These are phyloP conservation scores for Carollia perspicillata DNA, from an alignment of 2,113 vertebrate species.

Conservation along the genomic window DNA sequence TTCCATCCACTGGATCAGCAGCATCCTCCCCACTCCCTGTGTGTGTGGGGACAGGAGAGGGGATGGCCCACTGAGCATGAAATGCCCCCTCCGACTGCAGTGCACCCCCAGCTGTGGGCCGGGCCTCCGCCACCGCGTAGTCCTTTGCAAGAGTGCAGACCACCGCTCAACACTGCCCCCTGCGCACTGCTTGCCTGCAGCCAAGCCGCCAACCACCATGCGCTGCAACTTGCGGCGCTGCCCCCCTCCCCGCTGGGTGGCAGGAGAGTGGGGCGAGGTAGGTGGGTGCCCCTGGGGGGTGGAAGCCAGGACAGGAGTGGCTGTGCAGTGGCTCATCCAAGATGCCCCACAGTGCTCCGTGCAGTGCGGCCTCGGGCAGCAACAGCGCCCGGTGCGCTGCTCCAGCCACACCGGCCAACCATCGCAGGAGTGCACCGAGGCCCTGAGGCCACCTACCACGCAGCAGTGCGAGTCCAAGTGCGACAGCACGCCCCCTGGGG, in stretches of 20 bases:
- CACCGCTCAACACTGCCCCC: constrained; percentile 85
- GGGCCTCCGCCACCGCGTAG: constrained; percentile 92
- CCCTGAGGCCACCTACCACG: constrained; percentile 85
- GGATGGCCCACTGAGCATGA: not conserved
- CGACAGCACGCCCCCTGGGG: constrained; percentile 85
- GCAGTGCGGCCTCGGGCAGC: constrained; percentile 93
- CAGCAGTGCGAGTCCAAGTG: constrained; percentile 97
- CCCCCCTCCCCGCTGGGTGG: constrained; percentile 93
- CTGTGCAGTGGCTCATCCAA: rapidly evolving
- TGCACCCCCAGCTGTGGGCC: constrained; percentile 96
- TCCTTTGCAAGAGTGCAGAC: constrained; percentile 95
- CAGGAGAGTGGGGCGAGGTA: constrained; percentile 96
- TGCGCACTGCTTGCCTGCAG: constrained; percentile 85
- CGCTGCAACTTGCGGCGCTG: constrained; percentile 96
- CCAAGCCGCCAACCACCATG: constrained; percentile 93
- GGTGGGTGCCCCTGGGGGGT: not conserved
- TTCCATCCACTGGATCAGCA: not conserved
- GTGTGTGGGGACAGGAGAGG: rapidly evolving
- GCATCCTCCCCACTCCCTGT: not conserved
- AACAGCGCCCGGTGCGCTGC: constrained; percentile 92
- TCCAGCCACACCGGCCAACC: constrained; percentile 89
- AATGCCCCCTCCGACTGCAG: constrained; percentile 76
- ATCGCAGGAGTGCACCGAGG: constrained; percentile 90
- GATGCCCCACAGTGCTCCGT: constrained; percentile 88
- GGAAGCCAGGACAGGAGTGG: rapidly evolving